phyloP scores from a whole-genome alignment of 2,113 vertebrate genomes.

The Xenus cinereus region DNA sequence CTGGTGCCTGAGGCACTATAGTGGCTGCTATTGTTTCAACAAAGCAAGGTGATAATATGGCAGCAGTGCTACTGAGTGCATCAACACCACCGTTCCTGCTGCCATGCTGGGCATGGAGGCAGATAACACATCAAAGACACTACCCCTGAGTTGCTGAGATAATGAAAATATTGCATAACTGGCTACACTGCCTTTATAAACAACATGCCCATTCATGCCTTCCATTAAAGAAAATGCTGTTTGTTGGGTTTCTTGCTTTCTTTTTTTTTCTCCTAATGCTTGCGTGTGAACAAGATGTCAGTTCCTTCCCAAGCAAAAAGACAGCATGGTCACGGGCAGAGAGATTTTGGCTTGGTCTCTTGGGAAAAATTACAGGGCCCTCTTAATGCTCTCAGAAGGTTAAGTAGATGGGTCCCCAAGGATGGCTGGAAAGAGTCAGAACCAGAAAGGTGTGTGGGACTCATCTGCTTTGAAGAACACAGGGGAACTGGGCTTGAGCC shows the following conservation, averaged over 20 bases:
- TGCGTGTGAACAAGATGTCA: neutral
- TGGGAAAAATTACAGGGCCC: neutral
- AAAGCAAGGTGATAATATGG: conserved; percentile 17
- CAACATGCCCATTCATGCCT: conserved; percentile 17
- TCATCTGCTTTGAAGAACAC: neutral
- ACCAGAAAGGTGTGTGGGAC: neutral
- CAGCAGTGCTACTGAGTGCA: neutral
- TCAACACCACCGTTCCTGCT: neutral
- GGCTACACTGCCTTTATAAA: conserved; percentile 16
- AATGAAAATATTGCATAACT: conserved; percentile 8
- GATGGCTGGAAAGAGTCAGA: neutral
- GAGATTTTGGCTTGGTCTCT: neutral
- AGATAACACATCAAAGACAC: conserved; percentile 55
- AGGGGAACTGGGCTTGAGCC: neutral
- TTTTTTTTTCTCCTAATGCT: neutral
- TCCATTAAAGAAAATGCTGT: conserved; percentile 19
- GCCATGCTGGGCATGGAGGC: neutral
- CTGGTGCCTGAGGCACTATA: neutral
- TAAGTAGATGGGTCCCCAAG: neutral
- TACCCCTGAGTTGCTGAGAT: neutral
- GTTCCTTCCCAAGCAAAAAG: neutral
- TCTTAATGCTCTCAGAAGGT: neutral
- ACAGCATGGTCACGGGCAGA: neutral
- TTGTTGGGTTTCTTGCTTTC: neutral
- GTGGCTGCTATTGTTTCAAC: conserved; percentile 13